These are phyloP conservation scores for Rhyacichthys aspro DNA, from an alignment of 2,797 vertebrate genomes.

Conservation along the genomic window DNA sequence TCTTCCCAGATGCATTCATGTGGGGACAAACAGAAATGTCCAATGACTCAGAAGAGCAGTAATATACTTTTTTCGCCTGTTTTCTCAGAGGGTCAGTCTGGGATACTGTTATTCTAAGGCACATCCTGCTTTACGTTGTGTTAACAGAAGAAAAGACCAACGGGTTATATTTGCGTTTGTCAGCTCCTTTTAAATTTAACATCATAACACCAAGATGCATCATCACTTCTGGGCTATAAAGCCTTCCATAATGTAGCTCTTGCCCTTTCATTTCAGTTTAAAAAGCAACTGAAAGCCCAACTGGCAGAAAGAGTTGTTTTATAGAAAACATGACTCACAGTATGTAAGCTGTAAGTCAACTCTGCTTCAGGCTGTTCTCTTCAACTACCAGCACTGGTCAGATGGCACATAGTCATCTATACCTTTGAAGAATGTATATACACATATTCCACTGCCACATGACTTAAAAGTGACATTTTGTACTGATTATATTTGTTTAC, in stretches of 20 bases:
- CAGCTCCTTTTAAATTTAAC: slow-evolving; percentile 36
- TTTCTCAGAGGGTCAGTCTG: slow-evolving; percentile 38
- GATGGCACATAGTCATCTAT: slow-evolving; percentile 64
- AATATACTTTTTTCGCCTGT: slow-evolving; percentile 35
- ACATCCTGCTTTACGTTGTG: slow-evolving; percentile 51
- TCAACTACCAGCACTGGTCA: slow-evolving; percentile 71
- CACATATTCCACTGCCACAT: slow-evolving; percentile 70
- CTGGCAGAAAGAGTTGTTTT: slow-evolving; percentile 50
- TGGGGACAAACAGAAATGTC: slow-evolving; percentile 47
- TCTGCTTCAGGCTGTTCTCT: slow-evolving; percentile 35
- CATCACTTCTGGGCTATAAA: slow-evolving; percentile 14
- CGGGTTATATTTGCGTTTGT: slow-evolving; percentile 47
- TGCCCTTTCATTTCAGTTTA: slow-evolving; percentile 15
- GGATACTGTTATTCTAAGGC: slow-evolving; percentile 48
- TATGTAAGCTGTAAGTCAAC: slow-evolving; percentile 38
- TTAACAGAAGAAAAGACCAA: slow-evolving; percentile 47
- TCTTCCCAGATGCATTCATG: slow-evolving; percentile 43
- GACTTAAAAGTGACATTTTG: slow-evolving; percentile 45
- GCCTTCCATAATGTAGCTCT: slow-evolving; percentile 13
- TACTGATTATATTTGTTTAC: slow-evolving; percentile 57
- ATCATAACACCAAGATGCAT: slow-evolving; percentile 25
- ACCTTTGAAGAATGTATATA: slow-evolving; percentile 68
- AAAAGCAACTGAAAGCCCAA: slow-evolving; percentile 53
- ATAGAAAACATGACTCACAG: slow-evolving; percentile 26
- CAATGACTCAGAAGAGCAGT: slow-evolving; percentile 55